Evolutionary conservation across 2,888 invertebrate species (phyloP).

Genomic region (Nipponacmea schrenckii): DNA sequence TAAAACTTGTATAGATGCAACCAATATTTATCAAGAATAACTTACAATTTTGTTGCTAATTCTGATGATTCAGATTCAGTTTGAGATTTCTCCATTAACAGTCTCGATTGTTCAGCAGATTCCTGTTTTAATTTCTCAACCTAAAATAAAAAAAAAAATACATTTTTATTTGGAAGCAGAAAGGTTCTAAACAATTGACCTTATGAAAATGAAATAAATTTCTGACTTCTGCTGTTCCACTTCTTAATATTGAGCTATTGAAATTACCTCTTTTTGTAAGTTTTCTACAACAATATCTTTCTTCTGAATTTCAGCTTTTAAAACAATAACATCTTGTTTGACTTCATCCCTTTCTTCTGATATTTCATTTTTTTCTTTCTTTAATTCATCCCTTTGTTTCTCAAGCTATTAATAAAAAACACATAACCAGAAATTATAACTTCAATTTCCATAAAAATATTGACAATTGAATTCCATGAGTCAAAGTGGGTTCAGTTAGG

Average conservation of each 20-base stretch:
- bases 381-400: constrained; percentile 40
- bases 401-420: constrained; percentile 34
- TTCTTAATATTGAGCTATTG: not conserved
- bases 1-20: too few relatives aligned
- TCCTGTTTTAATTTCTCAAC: constrained; percentile 44
- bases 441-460: too few relatives aligned
- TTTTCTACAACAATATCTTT: constrained; percentile 51
- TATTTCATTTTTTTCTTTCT: constrained; percentile 42
- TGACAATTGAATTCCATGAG: too few relatives aligned
- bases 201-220: not conserved
- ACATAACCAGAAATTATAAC: not conserved
- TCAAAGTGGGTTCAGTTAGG: too few relatives aligned
- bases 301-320: constrained; percentile 48
- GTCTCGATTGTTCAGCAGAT: constrained; percentile 39
- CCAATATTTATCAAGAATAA: too few relatives aligned
- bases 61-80: constrained; percentile 36
- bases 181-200: not conserved
- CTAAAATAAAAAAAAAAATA: constrained; percentile 28
- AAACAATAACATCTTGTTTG: constrained; percentile 41
- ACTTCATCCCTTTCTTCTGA: constrained; percentile 41
- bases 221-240: not conserved
- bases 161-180: not conserved
- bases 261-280: constrained; percentile 45
- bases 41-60: constrained; percentile 45
- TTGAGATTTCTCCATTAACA: constrained; percentile 45